Conservation (phyloP, 1,140 invertebrate genomes). For the Macrosteles quadrilineatus region DNA sequence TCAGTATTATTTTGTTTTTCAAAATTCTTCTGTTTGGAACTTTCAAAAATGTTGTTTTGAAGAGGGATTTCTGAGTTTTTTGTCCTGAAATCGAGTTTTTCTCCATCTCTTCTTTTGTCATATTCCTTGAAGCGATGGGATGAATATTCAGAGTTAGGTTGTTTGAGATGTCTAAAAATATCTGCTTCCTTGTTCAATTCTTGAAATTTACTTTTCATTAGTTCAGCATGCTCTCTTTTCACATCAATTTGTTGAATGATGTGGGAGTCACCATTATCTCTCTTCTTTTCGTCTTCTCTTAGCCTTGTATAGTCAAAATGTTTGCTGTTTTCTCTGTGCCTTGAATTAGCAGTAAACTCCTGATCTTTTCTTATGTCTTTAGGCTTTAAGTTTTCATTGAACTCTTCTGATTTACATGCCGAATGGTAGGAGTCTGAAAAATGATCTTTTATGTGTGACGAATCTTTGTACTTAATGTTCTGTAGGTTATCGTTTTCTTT, state of each 20-base stretch:
- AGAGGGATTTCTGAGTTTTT: slow-evolving; percentile 37
- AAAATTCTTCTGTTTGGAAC: slow-evolving; percentile 34
- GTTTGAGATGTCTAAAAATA: background rate
- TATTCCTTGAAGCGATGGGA: slow-evolving; percentile 40
- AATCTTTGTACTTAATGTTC: slow-evolving; percentile 24
- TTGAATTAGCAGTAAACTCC: slow-evolving; percentile 32
- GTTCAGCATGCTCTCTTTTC: slow-evolving; percentile 28
- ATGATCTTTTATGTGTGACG: slow-evolving; percentile 28
- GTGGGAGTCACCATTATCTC: slow-evolving; percentile 32
- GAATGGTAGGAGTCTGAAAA: slow-evolving; percentile 31
- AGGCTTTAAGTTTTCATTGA: slow-evolving; percentile 10
- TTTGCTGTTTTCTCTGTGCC: slow-evolving; percentile 37
- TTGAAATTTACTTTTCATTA: slow-evolving; percentile 15
- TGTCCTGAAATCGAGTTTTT: slow-evolving; percentile 42
- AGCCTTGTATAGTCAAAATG: slow-evolving; percentile 36
- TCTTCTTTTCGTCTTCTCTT: slow-evolving; percentile 45
- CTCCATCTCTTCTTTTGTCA: slow-evolving; percentile 43
- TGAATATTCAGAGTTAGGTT: background rate
- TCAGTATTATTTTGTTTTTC: slow-evolving; percentile 34
- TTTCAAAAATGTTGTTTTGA: slow-evolving; percentile 34
- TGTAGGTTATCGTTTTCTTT: slow-evolving; percentile 10
- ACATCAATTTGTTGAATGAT: slow-evolving; percentile 26
- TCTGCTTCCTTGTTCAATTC: slow-evolving; percentile 26
- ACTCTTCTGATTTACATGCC: background rate
- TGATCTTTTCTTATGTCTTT: slow-evolving; percentile 22